phyloP scores from a whole-genome alignment of 2,888 invertebrate genomes.

The Agriotes lineatus region DNA sequence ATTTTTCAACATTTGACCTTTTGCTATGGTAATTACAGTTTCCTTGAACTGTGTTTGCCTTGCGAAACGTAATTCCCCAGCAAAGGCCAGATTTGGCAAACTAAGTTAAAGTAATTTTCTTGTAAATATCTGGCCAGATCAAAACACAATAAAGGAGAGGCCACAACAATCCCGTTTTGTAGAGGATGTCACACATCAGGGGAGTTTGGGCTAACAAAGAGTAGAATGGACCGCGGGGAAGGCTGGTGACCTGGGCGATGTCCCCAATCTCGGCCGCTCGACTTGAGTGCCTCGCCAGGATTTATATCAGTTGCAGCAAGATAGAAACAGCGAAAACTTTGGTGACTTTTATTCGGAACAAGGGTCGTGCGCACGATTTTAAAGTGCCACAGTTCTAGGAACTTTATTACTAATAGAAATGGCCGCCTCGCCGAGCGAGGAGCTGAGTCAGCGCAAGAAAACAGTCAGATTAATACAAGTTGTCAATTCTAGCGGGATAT shows the following conservation, averaged over 20 bases:
- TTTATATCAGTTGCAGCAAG: constrained; percentile 2
- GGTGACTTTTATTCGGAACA: not conserved
- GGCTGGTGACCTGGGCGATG: constrained; percentile 4
- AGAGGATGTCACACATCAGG: constrained; percentile 20
- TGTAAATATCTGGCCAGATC: not conserved
- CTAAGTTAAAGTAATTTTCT: not conserved
- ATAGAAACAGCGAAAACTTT: not conserved
- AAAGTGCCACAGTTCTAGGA: not conserved
- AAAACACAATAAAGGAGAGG: constrained; percentile 5
- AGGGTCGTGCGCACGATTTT: constrained; percentile 1
- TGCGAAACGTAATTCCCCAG: too few relatives aligned
- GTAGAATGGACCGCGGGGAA: constrained; percentile 17
- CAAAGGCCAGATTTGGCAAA: too few relatives aligned
- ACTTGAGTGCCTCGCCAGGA: constrained; percentile 17
- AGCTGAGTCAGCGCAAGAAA: too few relatives aligned
- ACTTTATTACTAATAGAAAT: not conserved
- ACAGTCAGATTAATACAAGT: too few relatives aligned
- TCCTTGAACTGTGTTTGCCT: too few relatives aligned
- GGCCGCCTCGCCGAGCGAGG: too few relatives aligned
- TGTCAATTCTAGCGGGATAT: too few relatives aligned
- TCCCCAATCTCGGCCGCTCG: constrained; percentile 20
- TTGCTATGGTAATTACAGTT: too few relatives aligned
- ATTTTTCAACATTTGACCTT: too few relatives aligned
- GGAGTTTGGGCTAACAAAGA: constrained; percentile 22
- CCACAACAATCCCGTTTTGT: not conserved